Percentiles rank a stretch among this genome's conserved stretches.
These are phyloP conservation scores for Champsocephalus gunnari DNA, from an alignment of 2,797 vertebrate species.

Conservation along the genomic window DNA sequence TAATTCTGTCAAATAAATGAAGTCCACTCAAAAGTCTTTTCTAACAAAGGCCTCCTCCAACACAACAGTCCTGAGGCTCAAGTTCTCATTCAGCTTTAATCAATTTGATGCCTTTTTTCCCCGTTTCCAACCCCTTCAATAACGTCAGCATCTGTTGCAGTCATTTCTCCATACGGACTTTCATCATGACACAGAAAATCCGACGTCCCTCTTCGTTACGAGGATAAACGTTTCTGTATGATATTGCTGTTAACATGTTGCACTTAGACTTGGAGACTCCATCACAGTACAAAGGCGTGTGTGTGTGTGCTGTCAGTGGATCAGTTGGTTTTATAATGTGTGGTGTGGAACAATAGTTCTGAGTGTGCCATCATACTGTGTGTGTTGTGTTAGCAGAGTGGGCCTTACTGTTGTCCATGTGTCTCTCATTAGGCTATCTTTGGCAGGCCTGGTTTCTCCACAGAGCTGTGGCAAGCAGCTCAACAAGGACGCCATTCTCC, in stretches of 20 bases:
- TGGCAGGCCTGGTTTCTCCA: conserved; percentile 56
- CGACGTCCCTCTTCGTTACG: not conserved
- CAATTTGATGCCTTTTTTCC: not conserved
- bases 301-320: conserved; percentile 30
- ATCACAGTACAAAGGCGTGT: conserved; percentile 32
- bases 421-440: conserved; percentile 73
- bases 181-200: conserved; percentile 8
- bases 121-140: too few relatives aligned
- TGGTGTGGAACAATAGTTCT: conserved; percentile 45
- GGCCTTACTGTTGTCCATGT: conserved; percentile 64
- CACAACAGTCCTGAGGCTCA: conserved; percentile 17
- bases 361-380: conserved; percentile 46
- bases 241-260: conserved; percentile 30
- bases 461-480: conserved; percentile 45
- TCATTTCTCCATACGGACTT: not conserved
- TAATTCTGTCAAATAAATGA: too few relatives aligned
- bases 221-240: conserved; percentile 13
- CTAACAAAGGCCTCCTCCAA: conserved; percentile 3
- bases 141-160: not conserved
- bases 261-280: conserved; percentile 27
- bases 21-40: not conserved
- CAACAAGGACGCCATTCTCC: conserved; percentile 66
- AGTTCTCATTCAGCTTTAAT: conserved; percentile 17
- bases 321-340: conserved; percentile 42
- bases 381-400: conserved; percentile 45